Conservation (phyloP, 2,888 invertebrate genomes). For the Tetanocera ferruginea region DNA sequence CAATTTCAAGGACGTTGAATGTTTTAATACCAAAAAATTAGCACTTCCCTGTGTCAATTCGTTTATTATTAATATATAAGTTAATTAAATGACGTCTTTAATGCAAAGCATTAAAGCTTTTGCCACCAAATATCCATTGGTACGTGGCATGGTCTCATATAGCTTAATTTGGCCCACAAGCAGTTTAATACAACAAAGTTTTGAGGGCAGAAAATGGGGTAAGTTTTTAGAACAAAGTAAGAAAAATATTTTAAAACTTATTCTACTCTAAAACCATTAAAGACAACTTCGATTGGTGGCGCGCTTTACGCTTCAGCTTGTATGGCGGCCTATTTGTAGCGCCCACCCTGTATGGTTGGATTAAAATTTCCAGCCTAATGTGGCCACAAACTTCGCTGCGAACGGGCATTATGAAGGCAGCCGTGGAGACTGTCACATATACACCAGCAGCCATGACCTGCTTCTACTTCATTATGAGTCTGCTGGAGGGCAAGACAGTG, state of each 20-base stretch:
- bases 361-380: constrained; percentile 80
- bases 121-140: constrained; percentile 66
- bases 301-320: constrained; percentile 80
- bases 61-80: not conserved
- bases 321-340: constrained; percentile 87
- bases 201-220: constrained; percentile 76
- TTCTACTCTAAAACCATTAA: not conserved
- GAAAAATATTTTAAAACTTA: not conserved
- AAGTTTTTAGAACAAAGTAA: constrained; percentile 52
- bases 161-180: constrained; percentile 81
- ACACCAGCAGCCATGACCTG: constrained; percentile 83
- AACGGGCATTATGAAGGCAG: constrained; percentile 81
- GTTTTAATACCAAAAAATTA: not conserved
- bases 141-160: constrained; percentile 79
- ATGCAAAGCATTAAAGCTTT: constrained; percentile 59
- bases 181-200: constrained; percentile 79
- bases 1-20: constrained; percentile 19
- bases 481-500: constrained; percentile 78
- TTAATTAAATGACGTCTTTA: constrained; percentile 48
- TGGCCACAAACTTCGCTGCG: constrained; percentile 81
- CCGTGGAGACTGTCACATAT: constrained; percentile 82
- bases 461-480: constrained; percentile 83
- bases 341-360: constrained; percentile 85
- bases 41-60: not conserved
- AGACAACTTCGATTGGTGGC: constrained; percentile 77